Conservation (phyloP, 1,140 invertebrate genomes). For the Zophobas morio region DNA sequence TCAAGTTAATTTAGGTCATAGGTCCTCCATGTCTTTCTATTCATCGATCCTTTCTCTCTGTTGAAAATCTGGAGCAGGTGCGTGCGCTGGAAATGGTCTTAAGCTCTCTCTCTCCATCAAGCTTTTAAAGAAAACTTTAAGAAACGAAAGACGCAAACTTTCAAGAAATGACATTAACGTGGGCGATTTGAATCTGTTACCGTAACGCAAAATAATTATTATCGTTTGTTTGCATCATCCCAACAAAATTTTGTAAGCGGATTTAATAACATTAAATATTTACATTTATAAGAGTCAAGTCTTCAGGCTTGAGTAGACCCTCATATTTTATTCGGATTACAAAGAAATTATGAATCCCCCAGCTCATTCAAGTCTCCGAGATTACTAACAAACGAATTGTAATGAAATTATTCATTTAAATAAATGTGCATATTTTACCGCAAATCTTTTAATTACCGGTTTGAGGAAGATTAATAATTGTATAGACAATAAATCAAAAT, state of each 20-base stretch:
- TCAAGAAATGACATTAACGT: not conserved
- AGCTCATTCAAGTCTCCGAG: conserved; percentile 20
- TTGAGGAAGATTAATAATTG: conserved; percentile 37
- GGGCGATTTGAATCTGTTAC: conserved; percentile 18
- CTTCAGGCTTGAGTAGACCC: conserved; percentile 4
- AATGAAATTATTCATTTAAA: conserved; percentile 46
- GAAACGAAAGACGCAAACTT: conserved; percentile 10
- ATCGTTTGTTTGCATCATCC: conserved; percentile 19
- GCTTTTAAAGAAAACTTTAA: conserved; percentile 24
- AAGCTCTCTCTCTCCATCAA: not conserved
- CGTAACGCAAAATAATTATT: conserved; percentile 3
- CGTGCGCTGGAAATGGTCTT: conserved; percentile 15
- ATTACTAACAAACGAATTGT: conserved; percentile 30
- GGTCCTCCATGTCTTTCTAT: not conserved
- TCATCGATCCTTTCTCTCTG: conserved; percentile 5
- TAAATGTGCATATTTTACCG: conserved; percentile 42
- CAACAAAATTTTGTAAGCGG: conserved; percentile 4
- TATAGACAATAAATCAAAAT: conserved; percentile 31
- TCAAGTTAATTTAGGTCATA: conserved; percentile 8
- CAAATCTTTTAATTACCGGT: conserved; percentile 45
- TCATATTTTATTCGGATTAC: conserved; percentile 31
- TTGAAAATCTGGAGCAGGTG: conserved; percentile 22
- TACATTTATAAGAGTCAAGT: conserved; percentile 37
- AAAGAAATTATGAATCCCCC: conserved; percentile 44
- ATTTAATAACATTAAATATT: conserved; percentile 20